Conservation (phyloP, 2,113 vertebrate genomes). For the Camarhynchus parvulus region DNA sequence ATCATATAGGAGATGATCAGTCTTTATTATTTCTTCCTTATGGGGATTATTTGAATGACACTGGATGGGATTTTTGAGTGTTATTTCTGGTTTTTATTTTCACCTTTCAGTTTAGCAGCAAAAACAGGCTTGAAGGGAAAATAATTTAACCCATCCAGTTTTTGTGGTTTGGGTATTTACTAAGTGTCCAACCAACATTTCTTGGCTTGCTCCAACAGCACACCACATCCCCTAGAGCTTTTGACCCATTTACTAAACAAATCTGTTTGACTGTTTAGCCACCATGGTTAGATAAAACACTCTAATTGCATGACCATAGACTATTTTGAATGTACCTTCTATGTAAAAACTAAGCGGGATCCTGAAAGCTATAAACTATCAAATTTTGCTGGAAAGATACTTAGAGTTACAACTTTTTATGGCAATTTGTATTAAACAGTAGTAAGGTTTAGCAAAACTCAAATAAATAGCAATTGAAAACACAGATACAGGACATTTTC, state of each 20-base stretch:
- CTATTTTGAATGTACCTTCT: background rate
- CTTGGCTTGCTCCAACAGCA: background rate
- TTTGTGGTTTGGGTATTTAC: background rate
- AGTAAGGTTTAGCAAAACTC: background rate
- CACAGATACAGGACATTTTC: background rate
- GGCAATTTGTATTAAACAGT: background rate
- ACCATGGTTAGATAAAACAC: background rate
- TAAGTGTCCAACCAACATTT: background rate
- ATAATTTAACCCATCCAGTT: background rate
- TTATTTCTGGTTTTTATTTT: background rate
- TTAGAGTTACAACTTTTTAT: background rate
- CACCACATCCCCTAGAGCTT: background rate
- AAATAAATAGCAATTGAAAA: background rate
- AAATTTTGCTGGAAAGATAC: background rate
- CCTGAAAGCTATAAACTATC: background rate
- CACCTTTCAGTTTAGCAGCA: background rate
- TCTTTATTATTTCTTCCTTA: background rate
- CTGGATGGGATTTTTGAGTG: background rate
- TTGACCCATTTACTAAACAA: background rate
- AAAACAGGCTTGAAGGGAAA: background rate
- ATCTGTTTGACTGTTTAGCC: background rate
- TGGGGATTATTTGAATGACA: background rate
- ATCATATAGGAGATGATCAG: background rate
- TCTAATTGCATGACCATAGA: background rate
- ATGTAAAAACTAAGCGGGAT: background rate